Base-by-base conservation (phyloP, 1,140 invertebrate species). In the Drosophila orena region DNA sequence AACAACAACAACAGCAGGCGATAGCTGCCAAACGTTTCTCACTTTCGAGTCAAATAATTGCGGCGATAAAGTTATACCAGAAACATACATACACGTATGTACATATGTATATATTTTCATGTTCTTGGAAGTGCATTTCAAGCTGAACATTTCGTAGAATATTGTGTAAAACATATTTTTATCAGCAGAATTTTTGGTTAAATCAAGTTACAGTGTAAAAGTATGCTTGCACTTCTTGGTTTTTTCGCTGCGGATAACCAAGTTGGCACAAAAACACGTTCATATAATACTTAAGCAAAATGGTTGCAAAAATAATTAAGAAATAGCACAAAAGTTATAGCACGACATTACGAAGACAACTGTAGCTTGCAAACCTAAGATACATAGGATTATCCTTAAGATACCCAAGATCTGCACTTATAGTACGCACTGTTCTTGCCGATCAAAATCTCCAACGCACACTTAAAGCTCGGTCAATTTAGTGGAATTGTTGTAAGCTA, bases 21-120 rank as follows among this genome's bases (percentile, higher is more conserved):
- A 37, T 43, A 14, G 20, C 60, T 60, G 68, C 40, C 35, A 75
- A 75, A 55, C 24, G 59, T 75, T 64, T 75, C 70, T 75, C 70
- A 73, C 71, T 53, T 75, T 75, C 61, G 24, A 55, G 50, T 62
- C 71, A 53, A 74, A 74, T 73, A 73, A 73, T 74, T 64, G 50
- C 53, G 44, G 24, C 70, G n/a, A 55, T 73, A 53, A 75, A 47
- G 53, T 75, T 58, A 75, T 75, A 53, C 75, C 66, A 49, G 56
- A 72, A 47, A 30, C 30, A 30, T 37, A 37, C 12, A 34, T 34
- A 4, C 4, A 22, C 22, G 2, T 2, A 22, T 4, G 6, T 8
- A 35, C 3, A 35, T 35, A 54, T 62, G 34, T 62, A 62, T 55
- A 53, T 70, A 61, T 62, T 57, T 65, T 37, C n/a, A 46, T 20